Percentiles rank a stretch among this genome's conserved stretches.
phyloP scores from a whole-genome alignment of 2,888 invertebrate genomes.

The Andrena minutula region DNA sequence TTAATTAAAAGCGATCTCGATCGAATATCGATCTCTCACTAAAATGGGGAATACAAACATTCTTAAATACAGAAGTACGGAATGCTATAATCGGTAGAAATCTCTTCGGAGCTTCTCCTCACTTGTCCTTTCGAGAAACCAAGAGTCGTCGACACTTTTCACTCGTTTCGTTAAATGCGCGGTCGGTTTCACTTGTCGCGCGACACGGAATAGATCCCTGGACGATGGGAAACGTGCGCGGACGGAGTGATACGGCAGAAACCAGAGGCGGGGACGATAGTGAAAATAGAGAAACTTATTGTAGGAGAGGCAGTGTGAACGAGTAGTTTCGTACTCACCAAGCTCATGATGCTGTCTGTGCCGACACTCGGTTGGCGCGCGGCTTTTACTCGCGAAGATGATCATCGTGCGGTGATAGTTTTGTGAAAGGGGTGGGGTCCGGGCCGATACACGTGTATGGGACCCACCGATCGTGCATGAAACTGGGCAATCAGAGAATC shows the following conservation, averaged over 20 bases:
- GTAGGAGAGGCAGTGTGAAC: slow-evolving; percentile 61
- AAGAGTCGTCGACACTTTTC: slow-evolving; percentile 51
- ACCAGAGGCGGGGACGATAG: slow-evolving; percentile 24
- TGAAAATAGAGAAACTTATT: slow-evolving; percentile 39
- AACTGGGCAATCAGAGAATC: slow-evolving; percentile 27
- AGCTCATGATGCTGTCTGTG: slow-evolving; percentile 84
- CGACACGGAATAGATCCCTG: slow-evolving; percentile 43
- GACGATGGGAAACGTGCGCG: slow-evolving; percentile 7
- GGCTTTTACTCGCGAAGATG: slow-evolving; percentile 80
- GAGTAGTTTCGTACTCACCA: slow-evolving; percentile 82
- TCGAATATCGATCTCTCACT: background rate
- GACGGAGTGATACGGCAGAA: background rate
- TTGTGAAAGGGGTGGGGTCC: slow-evolving; percentile 66
- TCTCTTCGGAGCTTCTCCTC: background rate
- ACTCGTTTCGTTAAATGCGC: slow-evolving; percentile 40
- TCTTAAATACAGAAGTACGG: background rate
- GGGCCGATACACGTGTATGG: slow-evolving; percentile 55
- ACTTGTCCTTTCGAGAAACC: slow-evolving; percentile 31
- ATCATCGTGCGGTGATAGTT: slow-evolving; percentile 72
- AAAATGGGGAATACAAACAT: background rate
- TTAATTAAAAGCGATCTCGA: background rate
- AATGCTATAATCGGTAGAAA: background rate
- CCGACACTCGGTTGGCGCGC: slow-evolving; percentile 71
- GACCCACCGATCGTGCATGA: slow-evolving; percentile 11
- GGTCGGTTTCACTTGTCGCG: slow-evolving; percentile 72